Conservation (phyloP, 2,797 vertebrate genomes). For the Lithobates sylvaticus region DNA sequence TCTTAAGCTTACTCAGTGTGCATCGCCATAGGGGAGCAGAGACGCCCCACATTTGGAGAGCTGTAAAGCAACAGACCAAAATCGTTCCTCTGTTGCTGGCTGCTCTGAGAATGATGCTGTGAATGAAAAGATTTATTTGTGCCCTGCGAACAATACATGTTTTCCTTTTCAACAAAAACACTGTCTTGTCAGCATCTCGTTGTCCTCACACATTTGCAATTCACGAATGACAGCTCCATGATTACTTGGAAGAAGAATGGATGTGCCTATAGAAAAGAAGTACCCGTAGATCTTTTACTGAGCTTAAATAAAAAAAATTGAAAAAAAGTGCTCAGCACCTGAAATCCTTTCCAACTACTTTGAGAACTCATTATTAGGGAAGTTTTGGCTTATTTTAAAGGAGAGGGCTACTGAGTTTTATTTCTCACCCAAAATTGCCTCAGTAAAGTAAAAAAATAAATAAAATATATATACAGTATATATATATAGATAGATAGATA, state of each 20-base stretch:
- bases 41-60: conserved; percentile 15
- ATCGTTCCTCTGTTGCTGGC: conserved; percentile 25
- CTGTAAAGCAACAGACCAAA: conserved; percentile 30
- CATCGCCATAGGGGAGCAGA: neutral
- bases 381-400: neutral
- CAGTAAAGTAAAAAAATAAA: too few species aligned
- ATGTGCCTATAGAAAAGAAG: conserved; percentile 52
- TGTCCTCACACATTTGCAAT: conserved; percentile 57
- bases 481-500: too few species aligned
- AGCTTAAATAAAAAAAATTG: conserved; percentile 19
- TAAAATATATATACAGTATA: too few species aligned
- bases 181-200: conserved; percentile 54
- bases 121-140: conserved; percentile 60
- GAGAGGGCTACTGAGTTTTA: neutral
- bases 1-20: neutral
- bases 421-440: too few species aligned
- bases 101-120: conserved; percentile 35
- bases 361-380: neutral
- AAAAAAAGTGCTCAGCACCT: conserved; percentile 8
- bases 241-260: conserved; percentile 56
- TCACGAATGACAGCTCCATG: conserved; percentile 56
- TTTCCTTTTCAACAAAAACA: conserved; percentile 59
- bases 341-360: conserved; percentile 28
- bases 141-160: conserved; percentile 58
- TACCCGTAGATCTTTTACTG: conserved; percentile 35